Evolutionary conservation across 2,888 invertebrate genomes (phyloP), one percentile per base, ranked within the genome.

Genomic region (Andrena bicolor): DNA sequence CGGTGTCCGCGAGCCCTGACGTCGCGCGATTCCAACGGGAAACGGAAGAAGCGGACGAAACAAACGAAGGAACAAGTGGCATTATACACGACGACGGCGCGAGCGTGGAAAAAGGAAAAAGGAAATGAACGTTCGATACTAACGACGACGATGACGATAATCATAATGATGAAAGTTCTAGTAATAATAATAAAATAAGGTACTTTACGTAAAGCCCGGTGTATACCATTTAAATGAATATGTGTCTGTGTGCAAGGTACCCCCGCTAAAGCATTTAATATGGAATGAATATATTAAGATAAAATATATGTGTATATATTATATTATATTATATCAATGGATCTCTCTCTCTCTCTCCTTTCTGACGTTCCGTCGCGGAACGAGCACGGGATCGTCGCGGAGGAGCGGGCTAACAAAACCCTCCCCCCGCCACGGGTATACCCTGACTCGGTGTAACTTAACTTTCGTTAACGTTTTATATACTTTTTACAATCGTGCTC

Each of bases 211-310:
- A 91, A 93, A 93, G 90, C 89, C 92, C 92, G 89, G 90, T 90
- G 90, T 89, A 89, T 86, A 90, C 88, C 86, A 88, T 88, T 89
- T 89, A 83, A 88, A 89, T 88, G 89, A 90, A 91, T 87, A 89
- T 88, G 89, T 87, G 88, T 88, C 84, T 90, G 86, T 90, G 88
- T 88, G 87, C 87, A 88, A 91, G 88, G 91, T 92, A 90, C 91
- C 91, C 56, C 90, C 90, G 85, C 92, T 92, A 92, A 93, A 93
- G 92, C 91, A 91, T 92, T 86, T 87, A 84, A 90, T 89, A 90
- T 93, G 92, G 93, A 93, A 93, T 92, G 93, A 92, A 93, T 93
- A 91, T 91, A 91, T 91, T 91, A 92, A 90, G 90, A 88, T 91
- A 92, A 91, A 92, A 91, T 91, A 92, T 90, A 90, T 90, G 86